phyloP scores from a whole-genome alignment of 2,113 vertebrate species.

The Xenus cinereus region DNA sequence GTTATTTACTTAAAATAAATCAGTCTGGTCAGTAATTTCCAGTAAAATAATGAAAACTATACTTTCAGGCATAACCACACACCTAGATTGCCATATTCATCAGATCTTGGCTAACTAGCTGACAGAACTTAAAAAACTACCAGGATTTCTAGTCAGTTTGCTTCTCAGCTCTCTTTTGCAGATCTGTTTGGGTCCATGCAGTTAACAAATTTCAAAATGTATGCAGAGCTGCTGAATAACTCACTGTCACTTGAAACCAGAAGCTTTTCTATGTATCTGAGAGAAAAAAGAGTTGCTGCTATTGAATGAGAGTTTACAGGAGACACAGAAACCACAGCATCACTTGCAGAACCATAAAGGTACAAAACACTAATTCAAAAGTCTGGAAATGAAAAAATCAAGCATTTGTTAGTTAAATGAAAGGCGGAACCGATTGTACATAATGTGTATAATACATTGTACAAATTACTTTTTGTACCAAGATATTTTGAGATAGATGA shows the following conservation, averaged over 20 bases:
- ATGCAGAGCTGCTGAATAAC: not conserved
- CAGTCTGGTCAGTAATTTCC: not conserved
- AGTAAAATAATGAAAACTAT: not conserved
- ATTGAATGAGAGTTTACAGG: not conserved
- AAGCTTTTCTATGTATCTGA: not conserved
- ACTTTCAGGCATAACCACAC: not conserved
- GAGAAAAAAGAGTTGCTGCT: not conserved
- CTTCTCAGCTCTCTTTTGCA: not conserved
- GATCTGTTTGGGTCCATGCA: not conserved
- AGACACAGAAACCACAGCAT: not conserved
- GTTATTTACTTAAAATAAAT: not conserved
- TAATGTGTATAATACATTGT: not conserved
- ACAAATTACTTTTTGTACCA: not conserved
- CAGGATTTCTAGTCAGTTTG: not conserved
- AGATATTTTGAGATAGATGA: not conserved
- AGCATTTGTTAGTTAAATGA: not conserved
- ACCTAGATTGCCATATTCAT: not conserved
- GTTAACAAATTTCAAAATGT: not conserved
- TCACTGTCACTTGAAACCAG: not conserved
- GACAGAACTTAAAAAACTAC: not conserved
- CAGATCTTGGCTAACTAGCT: not conserved
- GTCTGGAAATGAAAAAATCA: not conserved
- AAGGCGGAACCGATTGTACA: not conserved
- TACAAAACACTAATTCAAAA: not conserved
- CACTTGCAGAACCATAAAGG: not conserved